Evolutionary conservation across 2,113 vertebrate species (phyloP).

Genomic region (Recurvirostra avosetta): DNA sequence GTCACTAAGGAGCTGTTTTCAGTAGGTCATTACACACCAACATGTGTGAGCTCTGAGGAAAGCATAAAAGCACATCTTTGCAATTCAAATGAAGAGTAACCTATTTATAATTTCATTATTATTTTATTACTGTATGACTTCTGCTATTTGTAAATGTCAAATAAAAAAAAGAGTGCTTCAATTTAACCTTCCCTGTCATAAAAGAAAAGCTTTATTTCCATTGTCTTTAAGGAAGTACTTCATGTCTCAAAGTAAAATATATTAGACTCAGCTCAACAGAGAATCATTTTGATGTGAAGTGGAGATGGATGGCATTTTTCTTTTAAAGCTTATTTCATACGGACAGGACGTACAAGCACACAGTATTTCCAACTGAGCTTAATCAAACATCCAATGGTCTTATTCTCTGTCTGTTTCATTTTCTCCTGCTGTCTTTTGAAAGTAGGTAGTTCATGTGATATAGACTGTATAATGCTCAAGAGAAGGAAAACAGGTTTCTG

Average conservation of each 20-base stretch:
- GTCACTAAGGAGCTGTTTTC: background rate
- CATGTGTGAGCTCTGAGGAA: background rate
- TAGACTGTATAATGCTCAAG: background rate
- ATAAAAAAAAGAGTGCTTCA: background rate
- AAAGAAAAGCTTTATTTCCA: background rate
- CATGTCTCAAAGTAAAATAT: background rate
- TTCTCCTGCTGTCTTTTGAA: background rate
- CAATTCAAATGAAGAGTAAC: conserved; percentile 59
- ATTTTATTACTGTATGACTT: conserved; percentile 21
- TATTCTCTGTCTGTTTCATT: background rate
- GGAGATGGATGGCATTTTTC: background rate
- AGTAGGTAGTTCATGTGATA: background rate
- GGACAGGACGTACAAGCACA: background rate
- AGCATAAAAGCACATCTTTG: conserved; percentile 40
- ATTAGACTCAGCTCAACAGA: background rate
- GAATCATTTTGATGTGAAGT: background rate
- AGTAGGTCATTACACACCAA: background rate
- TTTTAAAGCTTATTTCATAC: background rate
- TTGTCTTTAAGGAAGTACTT: background rate
- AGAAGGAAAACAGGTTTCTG: background rate
- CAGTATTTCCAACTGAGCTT: background rate
- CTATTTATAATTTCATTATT: conserved; percentile 63
- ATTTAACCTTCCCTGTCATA: conserved; percentile 36
- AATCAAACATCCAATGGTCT: background rate
- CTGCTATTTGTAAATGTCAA: conserved; percentile 52